Conservation (phyloP, 2,888 invertebrate species). For the Dryadula phaetusa region DNA sequence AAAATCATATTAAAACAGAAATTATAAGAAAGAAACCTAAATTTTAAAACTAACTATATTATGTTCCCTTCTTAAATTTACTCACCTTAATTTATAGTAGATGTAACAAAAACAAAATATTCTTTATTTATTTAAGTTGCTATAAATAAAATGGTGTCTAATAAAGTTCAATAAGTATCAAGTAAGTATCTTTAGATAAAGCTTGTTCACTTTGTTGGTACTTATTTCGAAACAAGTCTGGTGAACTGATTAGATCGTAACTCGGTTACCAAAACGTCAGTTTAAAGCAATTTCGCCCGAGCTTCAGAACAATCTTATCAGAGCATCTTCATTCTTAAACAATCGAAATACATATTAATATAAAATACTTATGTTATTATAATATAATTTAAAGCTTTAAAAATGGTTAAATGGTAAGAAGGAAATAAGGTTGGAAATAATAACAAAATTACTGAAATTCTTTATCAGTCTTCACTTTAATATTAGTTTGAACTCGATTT, state of each 20-base stretch:
- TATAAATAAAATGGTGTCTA: background rate
- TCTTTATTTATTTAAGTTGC: background rate
- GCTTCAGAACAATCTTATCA: constrained; percentile 21
- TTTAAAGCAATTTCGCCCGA: constrained; percentile 26
- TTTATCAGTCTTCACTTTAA: too few relatives aligned
- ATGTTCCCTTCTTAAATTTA: too few relatives aligned
- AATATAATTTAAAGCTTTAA: background rate
- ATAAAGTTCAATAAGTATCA: constrained; percentile 14
- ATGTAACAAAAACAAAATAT: background rate
- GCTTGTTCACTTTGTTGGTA: constrained; percentile 31
- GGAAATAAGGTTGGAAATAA: too few relatives aligned
- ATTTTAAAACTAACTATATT: too few relatives aligned
- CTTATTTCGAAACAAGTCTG: constrained; percentile 29
- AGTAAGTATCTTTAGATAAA: constrained; percentile 9
- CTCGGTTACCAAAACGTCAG: constrained; percentile 27
- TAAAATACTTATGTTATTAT: background rate
- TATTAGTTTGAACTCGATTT: too few relatives aligned
- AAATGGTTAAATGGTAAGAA: too few relatives aligned
- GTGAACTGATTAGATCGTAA: constrained; percentile 31
- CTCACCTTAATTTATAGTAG: too few relatives aligned
- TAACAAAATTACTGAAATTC: too few relatives aligned
- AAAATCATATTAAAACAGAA: too few relatives aligned
- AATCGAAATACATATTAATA: constrained; percentile 1
- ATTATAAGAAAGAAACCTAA: too few relatives aligned
- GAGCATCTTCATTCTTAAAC: constrained; percentile 10